Base-by-base conservation (phyloP, 2,113 vertebrate genomes). In the Syngnathus floridae region DNA sequence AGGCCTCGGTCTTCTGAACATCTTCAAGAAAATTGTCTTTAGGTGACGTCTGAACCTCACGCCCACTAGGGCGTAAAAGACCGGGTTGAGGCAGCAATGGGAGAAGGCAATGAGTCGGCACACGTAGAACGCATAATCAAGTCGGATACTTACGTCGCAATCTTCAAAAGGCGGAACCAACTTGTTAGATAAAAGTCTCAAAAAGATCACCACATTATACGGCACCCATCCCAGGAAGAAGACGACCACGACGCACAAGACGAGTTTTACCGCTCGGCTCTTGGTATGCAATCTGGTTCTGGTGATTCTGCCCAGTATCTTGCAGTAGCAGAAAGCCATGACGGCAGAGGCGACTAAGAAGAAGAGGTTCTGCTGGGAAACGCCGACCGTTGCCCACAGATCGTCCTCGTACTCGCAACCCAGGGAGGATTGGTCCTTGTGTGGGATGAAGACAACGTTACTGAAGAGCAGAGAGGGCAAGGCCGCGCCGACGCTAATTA, bases 161-260 rank as follows among this genome's bases (percentile, higher is more conserved):
- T 45, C 21, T 0, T 59, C 0, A 58, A 86, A 86, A 5, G n/a
- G 65, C 0, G 21, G 0, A 1, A 85, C 5, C 7, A 57, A 0
- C 10, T 75, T 13, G 16, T 84, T 43, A 4, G 52, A 16, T 19
- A 94, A 78, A 4, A 84, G 75, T n/a, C 61, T 72, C 40, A 97
- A 74, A 67, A 96, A 92, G 56, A 93, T 88, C 8, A 91, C 46
- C n/a, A 94, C 69, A 48, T 96, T 97, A 77, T 95, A 96, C 10
- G 95, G 96, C 41, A 91, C 90, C 95, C 95, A 98, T 56, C 94
- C 93, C 7, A 95, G 49, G 73, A 95, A 94, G 84, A 95, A 95
- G 1, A 87, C 88, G 0, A 82, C 60, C 67, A 95, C 94, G 0
- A 94, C 92, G 35, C 88, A 85, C 35, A 96, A 90, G 62, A 95